A percentile compares a stretch with the other conserved stretches of the same genome.
These are phyloP conservation scores for Marronus borbonicus DNA, from an alignment of 2,888 invertebrate genomes.

Conservation along the genomic window DNA sequence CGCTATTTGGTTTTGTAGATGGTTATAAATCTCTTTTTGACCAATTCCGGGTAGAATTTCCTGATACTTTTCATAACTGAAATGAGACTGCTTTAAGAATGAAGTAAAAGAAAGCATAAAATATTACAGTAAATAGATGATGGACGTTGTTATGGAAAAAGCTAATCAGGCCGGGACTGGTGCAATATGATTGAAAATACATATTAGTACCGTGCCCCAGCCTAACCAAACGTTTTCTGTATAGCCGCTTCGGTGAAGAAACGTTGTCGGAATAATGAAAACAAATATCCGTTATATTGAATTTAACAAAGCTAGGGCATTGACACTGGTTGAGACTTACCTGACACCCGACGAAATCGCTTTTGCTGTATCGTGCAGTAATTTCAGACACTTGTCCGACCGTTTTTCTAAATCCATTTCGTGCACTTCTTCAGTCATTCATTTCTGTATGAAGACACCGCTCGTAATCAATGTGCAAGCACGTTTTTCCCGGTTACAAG, in stretches of 20 bases:
- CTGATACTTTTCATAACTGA: slow-evolving; percentile 40
- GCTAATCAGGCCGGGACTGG: slow-evolving; percentile 72
- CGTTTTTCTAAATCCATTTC: neutral
- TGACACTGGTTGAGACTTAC: slow-evolving; percentile 62
- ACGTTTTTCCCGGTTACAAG: slow-evolving; percentile 8
- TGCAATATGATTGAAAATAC: slow-evolving; percentile 71
- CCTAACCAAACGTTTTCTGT: slow-evolving; percentile 62
- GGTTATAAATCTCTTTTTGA: slow-evolving; percentile 28
- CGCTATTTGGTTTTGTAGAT: slow-evolving; percentile 3
- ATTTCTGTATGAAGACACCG: neutral
- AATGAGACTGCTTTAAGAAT: slow-evolving; percentile 39
- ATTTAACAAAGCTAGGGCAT: slow-evolving; percentile 65
- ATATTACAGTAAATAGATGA: slow-evolving; percentile 9
- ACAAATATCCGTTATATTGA: slow-evolving; percentile 56
- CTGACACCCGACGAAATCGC: slow-evolving; percentile 61
- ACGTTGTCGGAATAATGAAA: slow-evolving; percentile 50
- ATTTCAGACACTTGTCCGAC: slow-evolving; percentile 16
- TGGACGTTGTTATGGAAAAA: slow-evolving; percentile 52
- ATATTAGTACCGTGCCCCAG: slow-evolving; percentile 70
- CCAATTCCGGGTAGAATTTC: slow-evolving; percentile 20
- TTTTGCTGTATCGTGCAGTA: slow-evolving; percentile 56
- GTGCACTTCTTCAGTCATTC: neutral
- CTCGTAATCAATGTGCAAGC: neutral
- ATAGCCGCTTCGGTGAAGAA: slow-evolving; percentile 41
- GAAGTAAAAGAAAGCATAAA: neutral